A percentile compares a stretch with the other conserved stretches of the same genome.
Conservation (phyloP, 1,140 invertebrate genomes). For the Dryas iulia region DNA sequence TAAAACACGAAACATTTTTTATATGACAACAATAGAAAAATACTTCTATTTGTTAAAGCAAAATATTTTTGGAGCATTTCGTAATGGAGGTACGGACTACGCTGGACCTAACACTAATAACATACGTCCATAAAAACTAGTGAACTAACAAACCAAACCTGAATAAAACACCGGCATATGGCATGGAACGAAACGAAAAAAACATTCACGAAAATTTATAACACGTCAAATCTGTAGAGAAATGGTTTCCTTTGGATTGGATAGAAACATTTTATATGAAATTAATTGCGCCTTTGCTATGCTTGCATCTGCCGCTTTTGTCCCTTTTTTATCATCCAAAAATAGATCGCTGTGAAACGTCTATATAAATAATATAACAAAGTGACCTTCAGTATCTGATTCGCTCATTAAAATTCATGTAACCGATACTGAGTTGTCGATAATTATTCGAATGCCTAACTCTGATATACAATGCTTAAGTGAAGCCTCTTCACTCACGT, state of each 20-base stretch:
- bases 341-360: neutral
- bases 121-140: slow-evolving; percentile 37
- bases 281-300: slow-evolving; percentile 70
- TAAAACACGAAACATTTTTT: neutral
- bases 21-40: neutral
- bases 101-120: slow-evolving; percentile 13
- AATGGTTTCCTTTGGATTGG: slow-evolving; percentile 71
- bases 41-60: neutral
- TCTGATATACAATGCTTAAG: slow-evolving; percentile 34
- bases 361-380: slow-evolving; percentile 3
- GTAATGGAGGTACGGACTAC: neutral
- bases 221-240: slow-evolving; percentile 72
- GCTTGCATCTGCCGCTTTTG: slow-evolving; percentile 67
- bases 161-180: slow-evolving; percentile 65
- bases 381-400: slow-evolving; percentile 32
- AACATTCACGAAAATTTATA: slow-evolving; percentile 73
- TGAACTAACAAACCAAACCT: slow-evolving; percentile 39
- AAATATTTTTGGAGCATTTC: neutral
- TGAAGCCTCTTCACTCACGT: slow-evolving; percentile 37
- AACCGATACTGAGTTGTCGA: slow-evolving; percentile 59
- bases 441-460: slow-evolving; percentile 58
- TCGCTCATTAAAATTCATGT: slow-evolving; percentile 63
- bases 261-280: slow-evolving; percentile 76
- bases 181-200: slow-evolving; percentile 38
- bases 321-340: slow-evolving; percentile 49